Evolutionary conservation across 92 coral and sea anemone genomes (phyloP), one percentile per base, ranked within the genome.

Genomic region (Pocillopora meandrina): DNA sequence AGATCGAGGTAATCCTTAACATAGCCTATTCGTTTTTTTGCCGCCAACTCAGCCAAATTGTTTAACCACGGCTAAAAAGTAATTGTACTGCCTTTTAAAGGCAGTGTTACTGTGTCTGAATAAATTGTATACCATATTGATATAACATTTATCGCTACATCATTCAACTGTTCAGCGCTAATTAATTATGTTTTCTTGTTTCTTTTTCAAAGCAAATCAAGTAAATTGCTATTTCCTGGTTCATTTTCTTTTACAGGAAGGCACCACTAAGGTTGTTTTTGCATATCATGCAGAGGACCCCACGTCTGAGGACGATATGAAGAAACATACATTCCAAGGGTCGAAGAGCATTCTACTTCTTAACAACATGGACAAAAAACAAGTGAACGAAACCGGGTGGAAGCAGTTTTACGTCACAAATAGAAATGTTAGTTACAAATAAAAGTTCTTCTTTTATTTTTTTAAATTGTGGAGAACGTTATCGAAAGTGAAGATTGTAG

Each of bases 231-330:
- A 42, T 42, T 42, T 42, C 52, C 8, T 5, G 5, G 52, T 42
- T 42, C 52, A 42, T 42, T 3, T 42, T 42, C 52, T 42, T 42
- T 7, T 8, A 23, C 55, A 75, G 80, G 65, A 75, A 59, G 80
- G 80, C 16, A 75, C 80, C 63, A 75, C 80, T 1, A 75, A 75
- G 49, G 65, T 75, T 33, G 79, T 75, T 12, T 75, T 75, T 19
- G 79, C 79, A 12, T 75, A 75, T 75, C 66, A 75, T 18, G 13
- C 79, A 4, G 79, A 75, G 52, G 79, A 75, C 52, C 79, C 79
- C 0, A 18, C 6, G 1, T 56, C 79, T 4, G 79, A 75, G 21
- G 56, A 75, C 20, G 79, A 75, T 56, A 19, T 75, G 16, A 58
- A 75, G 58, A 33, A 15, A 12, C 79, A 75, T 47, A 75, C 49